Conservation (phyloP, 2,888 invertebrate genomes). For the Flabesymbios commensalis region DNA sequence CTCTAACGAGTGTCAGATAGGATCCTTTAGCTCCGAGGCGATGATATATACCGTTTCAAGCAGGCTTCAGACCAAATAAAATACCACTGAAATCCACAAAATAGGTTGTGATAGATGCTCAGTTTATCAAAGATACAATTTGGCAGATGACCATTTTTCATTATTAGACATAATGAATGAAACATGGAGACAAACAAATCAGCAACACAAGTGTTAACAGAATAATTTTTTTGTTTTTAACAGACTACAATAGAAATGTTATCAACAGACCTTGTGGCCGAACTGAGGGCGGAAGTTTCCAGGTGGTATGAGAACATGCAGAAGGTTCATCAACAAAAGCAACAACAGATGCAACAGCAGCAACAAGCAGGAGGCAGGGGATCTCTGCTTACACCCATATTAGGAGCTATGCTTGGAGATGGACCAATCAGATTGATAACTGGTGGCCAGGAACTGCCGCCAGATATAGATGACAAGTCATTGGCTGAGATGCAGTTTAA, state of each 20-base stretch:
- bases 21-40: too few relatives aligned
- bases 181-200: too few relatives aligned
- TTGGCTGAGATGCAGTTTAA: slow-evolving; percentile 90
- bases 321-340: slow-evolving; percentile 49
- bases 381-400: slow-evolving; percentile 64
- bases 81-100: too few relatives aligned
- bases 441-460: slow-evolving; percentile 84
- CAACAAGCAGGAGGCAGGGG: slow-evolving; percentile 30
- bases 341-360: slow-evolving; percentile 27
- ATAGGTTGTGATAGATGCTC: too few relatives aligned
- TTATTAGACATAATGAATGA: too few relatives aligned
- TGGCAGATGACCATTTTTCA: too few relatives aligned
- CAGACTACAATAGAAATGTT: slow-evolving; percentile 77
- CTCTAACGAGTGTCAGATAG: too few relatives aligned
- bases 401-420: slow-evolving; percentile 75
- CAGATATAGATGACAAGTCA: slow-evolving; percentile 89
- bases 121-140: too few relatives aligned
- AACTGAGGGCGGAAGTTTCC: slow-evolving; percentile 90
- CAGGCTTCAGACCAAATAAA: too few relatives aligned
- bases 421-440: slow-evolving; percentile 90
- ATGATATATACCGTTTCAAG: too few relatives aligned
- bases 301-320: slow-evolving; percentile 81
- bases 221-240: not conserved
- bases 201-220: too few relatives aligned
- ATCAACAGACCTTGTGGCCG: slow-evolving; percentile 86